Percentiles rank a stretch among this genome's conserved stretches.
Evolutionary conservation across 2,113 vertebrate genomes (phyloP).

Genomic region (Gymnobelideus leadbeateri): DNA sequence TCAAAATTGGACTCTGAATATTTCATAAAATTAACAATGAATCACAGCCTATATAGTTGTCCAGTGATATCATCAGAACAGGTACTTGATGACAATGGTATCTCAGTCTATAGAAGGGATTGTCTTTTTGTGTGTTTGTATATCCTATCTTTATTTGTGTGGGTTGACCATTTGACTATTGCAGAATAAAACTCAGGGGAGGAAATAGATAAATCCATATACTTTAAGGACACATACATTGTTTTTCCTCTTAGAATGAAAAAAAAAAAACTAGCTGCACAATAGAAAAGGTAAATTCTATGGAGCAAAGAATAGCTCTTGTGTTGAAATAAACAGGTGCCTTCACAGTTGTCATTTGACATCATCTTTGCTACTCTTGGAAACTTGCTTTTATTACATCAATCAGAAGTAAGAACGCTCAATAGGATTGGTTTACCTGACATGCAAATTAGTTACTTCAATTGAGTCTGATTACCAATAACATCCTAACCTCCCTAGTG

Average conservation of each 20-base stretch:
- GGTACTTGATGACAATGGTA: neutral
- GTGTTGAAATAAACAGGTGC: constrained; percentile 21
- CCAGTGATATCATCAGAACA: neutral
- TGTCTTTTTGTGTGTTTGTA: neutral
- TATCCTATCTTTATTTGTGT: neutral
- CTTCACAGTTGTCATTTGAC: neutral
- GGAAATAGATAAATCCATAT: neutral
- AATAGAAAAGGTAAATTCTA: neutral
- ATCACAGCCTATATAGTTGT: neutral
- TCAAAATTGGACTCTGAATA: neutral
- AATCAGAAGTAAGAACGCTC: constrained; percentile 14
- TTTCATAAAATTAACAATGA: neutral
- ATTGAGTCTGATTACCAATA: constrained; percentile 2
- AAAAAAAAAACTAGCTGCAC: neutral
- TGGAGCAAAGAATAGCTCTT: neutral
- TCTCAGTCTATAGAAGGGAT: neutral
- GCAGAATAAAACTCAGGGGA: neutral
- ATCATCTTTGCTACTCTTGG: neutral
- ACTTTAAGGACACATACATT: accelerated
- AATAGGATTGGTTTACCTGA: constrained; percentile 18
- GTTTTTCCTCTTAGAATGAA: constrained; percentile 22
- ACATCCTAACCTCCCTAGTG: neutral
- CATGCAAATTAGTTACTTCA: constrained; percentile 62
- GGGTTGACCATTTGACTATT: neutral
- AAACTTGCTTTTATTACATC: constrained; percentile 28